A percentile compares a stretch with the other conserved stretches of the same genome.
Evolutionary conservation across 2,888 invertebrate species (phyloP).

Genomic region (Amblyjoppa fuscipennis): DNA sequence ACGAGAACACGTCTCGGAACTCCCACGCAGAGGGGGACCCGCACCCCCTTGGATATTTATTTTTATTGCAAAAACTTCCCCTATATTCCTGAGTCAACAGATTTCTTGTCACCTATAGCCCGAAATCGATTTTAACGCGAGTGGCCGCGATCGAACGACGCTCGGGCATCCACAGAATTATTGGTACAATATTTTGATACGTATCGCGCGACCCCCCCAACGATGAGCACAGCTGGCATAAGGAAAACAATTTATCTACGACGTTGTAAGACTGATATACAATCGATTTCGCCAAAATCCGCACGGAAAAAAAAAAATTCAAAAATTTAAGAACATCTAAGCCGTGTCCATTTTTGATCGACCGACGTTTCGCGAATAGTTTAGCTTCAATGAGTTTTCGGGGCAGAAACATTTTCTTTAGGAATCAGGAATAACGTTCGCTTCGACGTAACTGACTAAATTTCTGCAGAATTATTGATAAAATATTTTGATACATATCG

Average conservation of each 20-base stretch:
- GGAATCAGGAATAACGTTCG: background rate
- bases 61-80: conserved; percentile 77
- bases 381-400: too few species aligned
- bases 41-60: conserved; percentile 76
- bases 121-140: conserved; percentile 73
- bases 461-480: background rate
- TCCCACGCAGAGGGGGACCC: conserved; percentile 42
- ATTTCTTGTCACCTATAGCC: conserved; percentile 76
- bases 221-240: conserved; percentile 29
- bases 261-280: background rate
- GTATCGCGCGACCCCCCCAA: conserved; percentile 11
- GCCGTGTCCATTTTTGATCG: too few species aligned
- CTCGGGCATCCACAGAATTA: conserved; percentile 56
- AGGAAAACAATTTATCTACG: background rate
- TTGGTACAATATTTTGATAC: conserved; percentile 63
- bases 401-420: background rate
- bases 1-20: conserved; percentile 31
- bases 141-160: conserved; percentile 29
- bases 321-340: too few species aligned
- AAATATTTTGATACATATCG: too few species aligned
- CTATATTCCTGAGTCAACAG: conserved; percentile 79
- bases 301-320: too few species aligned
- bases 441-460: background rate
- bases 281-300: background rate
- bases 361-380: too few species aligned